Base-by-base conservation (phyloP, 2,113 vertebrate genomes). In the Lepus timidus region DNA sequence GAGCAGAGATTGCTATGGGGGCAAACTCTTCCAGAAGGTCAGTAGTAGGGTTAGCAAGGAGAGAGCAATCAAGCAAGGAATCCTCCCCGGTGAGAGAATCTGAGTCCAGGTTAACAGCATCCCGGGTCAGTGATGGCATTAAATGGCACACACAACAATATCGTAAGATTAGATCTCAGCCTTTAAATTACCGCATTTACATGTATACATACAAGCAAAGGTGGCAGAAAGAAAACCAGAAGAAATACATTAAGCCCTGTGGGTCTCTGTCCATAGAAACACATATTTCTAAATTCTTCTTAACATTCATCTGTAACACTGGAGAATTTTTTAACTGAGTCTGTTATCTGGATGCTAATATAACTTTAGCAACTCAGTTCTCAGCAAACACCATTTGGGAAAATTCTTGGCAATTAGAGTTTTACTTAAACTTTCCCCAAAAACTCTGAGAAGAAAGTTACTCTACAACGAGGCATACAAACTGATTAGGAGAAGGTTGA, bases 1-100 rank as follows among this genome's bases (percentile, higher is more conserved):
- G 99, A 98, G 98, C 98, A 95, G 99, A 93, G 4, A 99, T 98
- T 92, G 99, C 98, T 97, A 99, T 98, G 0, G 99, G 98, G 95
- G 98, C 99, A 98, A 99, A 99, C 98, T 99, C 99, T 91, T 99
- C 99, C 98, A 99, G 97, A 98, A 99, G 98, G 96, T 98, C 98
- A 97, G 98, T 97, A 93, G 98, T 97, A 95, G 99, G 98, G 97
- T 99, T 99, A 99, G 99, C 99, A 95, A 99, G 98, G 96, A 99
- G 98, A 98, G 99, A 98, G 93, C 99, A 99, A 98, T 99, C 99
- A 98, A 99, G 98, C 96, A 99, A 98, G 98, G 99, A 99, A 96
- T 99, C 99, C 89, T 99, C 99, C 97, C 99, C 99, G 95, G 98
- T 98, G 97, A 99, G 98, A 98, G 99, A 98, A 97, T 99, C 99